These are phyloP conservation scores for Erebia epiphron DNA, from an alignment of 2,888 invertebrate species.

Conservation along the genomic window DNA sequence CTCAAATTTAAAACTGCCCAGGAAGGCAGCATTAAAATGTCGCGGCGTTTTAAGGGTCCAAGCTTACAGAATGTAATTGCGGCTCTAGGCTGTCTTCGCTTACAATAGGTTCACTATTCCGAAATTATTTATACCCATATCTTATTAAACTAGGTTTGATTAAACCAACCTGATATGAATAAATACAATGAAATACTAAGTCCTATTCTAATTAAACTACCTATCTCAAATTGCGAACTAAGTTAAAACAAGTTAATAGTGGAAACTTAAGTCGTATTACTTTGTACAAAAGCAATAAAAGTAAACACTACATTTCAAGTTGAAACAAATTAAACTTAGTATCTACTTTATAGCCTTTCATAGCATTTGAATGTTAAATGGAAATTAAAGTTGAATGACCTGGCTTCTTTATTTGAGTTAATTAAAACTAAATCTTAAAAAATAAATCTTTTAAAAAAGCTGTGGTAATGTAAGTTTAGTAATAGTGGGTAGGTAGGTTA, in stretches of 20 bases:
- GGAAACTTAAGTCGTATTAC: conserved; percentile 19
- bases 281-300: conserved; percentile 20
- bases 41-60: too few relatives aligned
- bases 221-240: conserved; percentile 4
- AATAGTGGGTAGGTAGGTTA: too few relatives aligned
- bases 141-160: too few relatives aligned
- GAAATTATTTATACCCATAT: too few relatives aligned
- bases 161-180: not conserved
- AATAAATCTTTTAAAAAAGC: too few relatives aligned
- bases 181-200: not conserved
- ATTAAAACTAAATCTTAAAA: not conserved
- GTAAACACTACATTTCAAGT: conserved; percentile 20
- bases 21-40: too few relatives aligned
- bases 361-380: conserved; percentile 15
- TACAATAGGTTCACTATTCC: too few relatives aligned
- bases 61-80: too few relatives aligned
- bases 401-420: not conserved
- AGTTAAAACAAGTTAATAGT: conserved; percentile 17
- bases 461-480: too few relatives aligned
- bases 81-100: too few relatives aligned
- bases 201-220: conserved; percentile 3
- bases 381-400: conserved; percentile 18
- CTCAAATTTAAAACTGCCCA: too few relatives aligned
- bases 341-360: conserved; percentile 7
- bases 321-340: conserved; percentile 14